Percentiles rank a stretch among this genome's conserved stretches.
phyloP scores from a whole-genome alignment of 1,140 invertebrate genomes.

The Solen grandis region DNA sequence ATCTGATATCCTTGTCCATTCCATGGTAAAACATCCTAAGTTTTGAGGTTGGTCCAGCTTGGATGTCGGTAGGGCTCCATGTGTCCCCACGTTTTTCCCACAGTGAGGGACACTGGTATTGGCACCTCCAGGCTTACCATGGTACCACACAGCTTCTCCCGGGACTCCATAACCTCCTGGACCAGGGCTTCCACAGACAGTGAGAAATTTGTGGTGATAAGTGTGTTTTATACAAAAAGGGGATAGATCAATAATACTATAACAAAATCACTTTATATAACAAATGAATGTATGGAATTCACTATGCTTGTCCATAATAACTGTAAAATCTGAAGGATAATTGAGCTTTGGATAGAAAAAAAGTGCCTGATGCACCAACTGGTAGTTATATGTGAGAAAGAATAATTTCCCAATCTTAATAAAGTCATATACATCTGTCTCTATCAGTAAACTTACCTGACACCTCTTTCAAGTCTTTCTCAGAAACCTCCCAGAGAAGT shows the following conservation, averaged over 20 bases:
- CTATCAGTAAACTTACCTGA: conserved; percentile 73
- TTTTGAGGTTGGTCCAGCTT: too few relatives aligned
- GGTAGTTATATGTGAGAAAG: too few relatives aligned
- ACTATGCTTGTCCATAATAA: background rate
- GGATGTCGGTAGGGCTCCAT: conserved; percentile 61
- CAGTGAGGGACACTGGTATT: conserved; percentile 67
- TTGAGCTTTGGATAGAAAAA: too few relatives aligned
- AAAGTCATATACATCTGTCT: too few relatives aligned
- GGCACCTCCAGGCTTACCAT: conserved; percentile 70
- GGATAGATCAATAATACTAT: too few relatives aligned
- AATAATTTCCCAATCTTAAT: too few relatives aligned
- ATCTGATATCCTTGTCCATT: too few relatives aligned
- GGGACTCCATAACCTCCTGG: conserved; percentile 72
- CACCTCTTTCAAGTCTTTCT: conserved; percentile 66
- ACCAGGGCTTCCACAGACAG: conserved; percentile 69
- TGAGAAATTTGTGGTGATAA: too few relatives aligned
- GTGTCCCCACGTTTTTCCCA: conserved; percentile 75
- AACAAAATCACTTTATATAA: conserved; percentile 14
- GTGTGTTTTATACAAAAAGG: too few relatives aligned
- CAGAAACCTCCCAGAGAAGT: conserved; percentile 83
- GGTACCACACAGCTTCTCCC: conserved; percentile 62
- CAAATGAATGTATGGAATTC: conserved; percentile 11
- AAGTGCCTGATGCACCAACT: too few relatives aligned
- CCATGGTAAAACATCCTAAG: too few relatives aligned
- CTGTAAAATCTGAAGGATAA: conserved; percentile 2